These are phyloP conservation scores for Allophyes oxyacanthae DNA, from an alignment of 2,888 invertebrate genomes.

Conservation along the genomic window DNA sequence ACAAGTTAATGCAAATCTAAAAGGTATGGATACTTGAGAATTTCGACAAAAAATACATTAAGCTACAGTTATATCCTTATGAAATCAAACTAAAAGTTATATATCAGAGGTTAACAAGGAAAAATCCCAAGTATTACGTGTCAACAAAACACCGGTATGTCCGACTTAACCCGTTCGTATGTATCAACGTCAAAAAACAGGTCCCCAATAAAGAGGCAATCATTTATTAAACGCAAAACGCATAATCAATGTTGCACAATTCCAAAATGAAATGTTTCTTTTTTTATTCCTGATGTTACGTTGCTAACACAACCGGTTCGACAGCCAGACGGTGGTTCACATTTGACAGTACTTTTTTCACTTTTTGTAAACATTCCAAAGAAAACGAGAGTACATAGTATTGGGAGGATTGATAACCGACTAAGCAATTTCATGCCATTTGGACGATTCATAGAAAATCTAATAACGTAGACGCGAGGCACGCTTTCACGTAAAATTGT, in stretches of 20 bases:
- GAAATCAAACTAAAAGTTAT: slow-evolving; percentile 7
- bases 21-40: not conserved
- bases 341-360: slow-evolving; percentile 42
- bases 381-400: slow-evolving; percentile 70
- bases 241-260: slow-evolving; percentile 65
- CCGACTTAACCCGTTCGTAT: slow-evolving; percentile 22
- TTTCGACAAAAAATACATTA: no score
- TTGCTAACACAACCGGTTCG: slow-evolving; percentile 57
- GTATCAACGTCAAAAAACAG: slow-evolving; percentile 38
- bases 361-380: slow-evolving; percentile 67
- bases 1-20: slow-evolving; percentile 12
- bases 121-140: slow-evolving; percentile 18
- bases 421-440: slow-evolving; percentile 73
- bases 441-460: slow-evolving; percentile 60
- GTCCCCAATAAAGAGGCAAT: slow-evolving; percentile 43
- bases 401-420: slow-evolving; percentile 63
- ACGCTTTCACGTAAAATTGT: slow-evolving; percentile 69
- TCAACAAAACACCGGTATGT: slow-evolving; percentile 19
- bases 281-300: slow-evolving; percentile 59
- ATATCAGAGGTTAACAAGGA: slow-evolving; percentile 8
- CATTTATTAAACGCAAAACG: slow-evolving; percentile 51
- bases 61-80: not conserved
- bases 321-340: slow-evolving; percentile 33
- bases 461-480: slow-evolving; percentile 57
- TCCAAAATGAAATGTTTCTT: slow-evolving; percentile 60